A percentile compares a stretch with the other conserved stretches of the same genome.
These are phyloP conservation scores for Sebastes fasciatus DNA, from an alignment of 2,113 vertebrate species.

Conservation along the genomic window DNA sequence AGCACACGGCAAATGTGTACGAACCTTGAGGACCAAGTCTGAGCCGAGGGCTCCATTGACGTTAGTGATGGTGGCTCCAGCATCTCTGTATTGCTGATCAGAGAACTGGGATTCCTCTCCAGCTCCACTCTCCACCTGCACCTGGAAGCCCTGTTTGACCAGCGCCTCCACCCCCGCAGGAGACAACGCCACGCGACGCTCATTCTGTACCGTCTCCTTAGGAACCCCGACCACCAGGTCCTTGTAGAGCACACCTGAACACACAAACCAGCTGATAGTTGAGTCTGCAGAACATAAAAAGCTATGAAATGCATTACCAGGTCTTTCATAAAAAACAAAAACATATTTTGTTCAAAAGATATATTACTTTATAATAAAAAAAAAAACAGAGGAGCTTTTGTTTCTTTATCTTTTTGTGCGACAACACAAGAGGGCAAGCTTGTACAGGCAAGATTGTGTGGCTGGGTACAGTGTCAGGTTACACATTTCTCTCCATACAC, in stretches of 20 bases:
- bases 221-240: constrained; percentile 82
- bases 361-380: not conserved
- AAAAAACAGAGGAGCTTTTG: not conserved
- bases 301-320: not conserved
- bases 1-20: not conserved
- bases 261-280: not conserved
- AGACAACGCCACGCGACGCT: constrained; percentile 81
- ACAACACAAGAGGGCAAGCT: not conserved
- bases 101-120: constrained; percentile 84
- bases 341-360: not conserved
- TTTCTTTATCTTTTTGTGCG: not conserved
- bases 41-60: constrained; percentile 76
- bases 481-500: constrained; percentile 83
- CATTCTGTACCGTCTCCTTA: constrained; percentile 80
- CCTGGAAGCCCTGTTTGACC: constrained; percentile 83
- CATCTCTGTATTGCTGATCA: constrained; percentile 78
- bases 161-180: constrained; percentile 78
- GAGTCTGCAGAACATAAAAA: not conserved
- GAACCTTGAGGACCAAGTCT: constrained; percentile 83
- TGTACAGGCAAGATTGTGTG: constrained; percentile 29
- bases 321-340: not conserved
- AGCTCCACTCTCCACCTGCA: constrained; percentile 82
- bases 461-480: constrained; percentile 68
- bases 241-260: constrained; percentile 75
- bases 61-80: constrained; percentile 77